Evolutionary conservation across 1,140 invertebrate genomes (phyloP).

Genomic region (Ditylenchus dipsaci): DNA sequence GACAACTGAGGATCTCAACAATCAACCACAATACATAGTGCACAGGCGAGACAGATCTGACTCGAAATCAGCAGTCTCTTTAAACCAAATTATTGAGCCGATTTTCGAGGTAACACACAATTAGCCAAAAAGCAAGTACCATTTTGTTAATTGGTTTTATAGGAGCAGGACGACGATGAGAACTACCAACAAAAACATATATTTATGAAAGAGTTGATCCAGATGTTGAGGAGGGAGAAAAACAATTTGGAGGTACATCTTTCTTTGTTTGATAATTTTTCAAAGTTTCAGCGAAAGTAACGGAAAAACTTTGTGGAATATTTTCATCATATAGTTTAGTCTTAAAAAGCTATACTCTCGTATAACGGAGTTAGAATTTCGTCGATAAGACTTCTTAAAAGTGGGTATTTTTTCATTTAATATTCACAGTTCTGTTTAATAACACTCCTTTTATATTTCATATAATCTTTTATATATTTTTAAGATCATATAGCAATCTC

Average conservation of each 20-base stretch:
- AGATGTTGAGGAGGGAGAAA: conserved; percentile 6
- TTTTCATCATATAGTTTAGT: too few relatives aligned
- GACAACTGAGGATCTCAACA: not conserved
- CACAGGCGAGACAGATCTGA: not conserved
- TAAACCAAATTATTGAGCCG: not conserved
- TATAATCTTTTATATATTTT: too few relatives aligned
- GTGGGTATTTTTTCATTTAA: too few relatives aligned
- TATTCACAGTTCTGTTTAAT: too few relatives aligned
- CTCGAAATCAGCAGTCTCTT: not conserved
- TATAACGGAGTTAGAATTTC: too few relatives aligned
- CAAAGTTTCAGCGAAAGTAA: too few relatives aligned
- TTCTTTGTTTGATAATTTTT: not conserved
- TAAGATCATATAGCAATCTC: too few relatives aligned
- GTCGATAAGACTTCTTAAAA: too few relatives aligned
- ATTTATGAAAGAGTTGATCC: not conserved
- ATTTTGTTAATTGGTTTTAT: not conserved
- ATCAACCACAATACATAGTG: too few relatives aligned
- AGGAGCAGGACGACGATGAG: not conserved
- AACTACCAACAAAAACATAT: not conserved
- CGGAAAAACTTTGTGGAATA: too few relatives aligned
- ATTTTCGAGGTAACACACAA: not conserved
- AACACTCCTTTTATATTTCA: too few relatives aligned
- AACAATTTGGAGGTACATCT: conserved; percentile 17
- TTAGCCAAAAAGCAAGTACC: not conserved
- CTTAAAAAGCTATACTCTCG: too few relatives aligned